Evolutionary conservation across 2,888 invertebrate genomes (phyloP).

Genomic region (Ptychoptera contaminata): DNA sequence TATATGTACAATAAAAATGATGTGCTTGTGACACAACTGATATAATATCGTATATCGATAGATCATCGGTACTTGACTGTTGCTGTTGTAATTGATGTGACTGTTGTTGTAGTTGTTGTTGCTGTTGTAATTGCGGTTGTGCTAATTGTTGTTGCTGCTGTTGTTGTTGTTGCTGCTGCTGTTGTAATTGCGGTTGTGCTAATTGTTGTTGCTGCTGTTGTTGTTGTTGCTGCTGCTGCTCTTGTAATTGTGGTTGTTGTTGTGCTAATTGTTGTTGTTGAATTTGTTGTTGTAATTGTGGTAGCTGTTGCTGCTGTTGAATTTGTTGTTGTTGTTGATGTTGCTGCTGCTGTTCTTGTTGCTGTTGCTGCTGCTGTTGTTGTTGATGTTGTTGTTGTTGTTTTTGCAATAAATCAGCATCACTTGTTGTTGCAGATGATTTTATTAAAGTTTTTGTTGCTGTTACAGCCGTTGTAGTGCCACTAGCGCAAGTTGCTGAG

Average conservation of each 20-base stretch:
- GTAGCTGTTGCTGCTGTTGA: constrained; percentile 1
- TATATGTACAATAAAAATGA: constrained; percentile 73
- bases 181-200: constrained; percentile 11
- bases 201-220: constrained; percentile 10
- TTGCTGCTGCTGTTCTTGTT: no score
- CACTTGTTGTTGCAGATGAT: neutral
- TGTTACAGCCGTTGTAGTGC: constrained; percentile 2
- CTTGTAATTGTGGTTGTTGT: constrained; percentile 11
- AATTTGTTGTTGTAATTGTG: constrained; percentile 1
- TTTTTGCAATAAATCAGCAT: neutral
- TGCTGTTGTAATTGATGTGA: constrained; percentile 32
- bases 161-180: constrained; percentile 1
- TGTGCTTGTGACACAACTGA: constrained; percentile 71
- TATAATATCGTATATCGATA: constrained; percentile 65
- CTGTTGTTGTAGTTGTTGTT: constrained; percentile 9
- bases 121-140: no score
- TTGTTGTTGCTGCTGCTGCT: constrained; percentile 13
- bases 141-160: neutral
- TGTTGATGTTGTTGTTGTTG: no score
- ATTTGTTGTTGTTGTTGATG: no score
- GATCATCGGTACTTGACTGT: constrained; percentile 34
- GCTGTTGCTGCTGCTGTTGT: no score
- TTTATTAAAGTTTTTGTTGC: constrained; percentile 1
- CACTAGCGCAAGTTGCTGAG: constrained; percentile 11
- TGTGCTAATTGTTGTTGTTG: constrained; percentile 5